Conservation (phyloP, 2,888 invertebrate species). For the Catocala nupta region DNA sequence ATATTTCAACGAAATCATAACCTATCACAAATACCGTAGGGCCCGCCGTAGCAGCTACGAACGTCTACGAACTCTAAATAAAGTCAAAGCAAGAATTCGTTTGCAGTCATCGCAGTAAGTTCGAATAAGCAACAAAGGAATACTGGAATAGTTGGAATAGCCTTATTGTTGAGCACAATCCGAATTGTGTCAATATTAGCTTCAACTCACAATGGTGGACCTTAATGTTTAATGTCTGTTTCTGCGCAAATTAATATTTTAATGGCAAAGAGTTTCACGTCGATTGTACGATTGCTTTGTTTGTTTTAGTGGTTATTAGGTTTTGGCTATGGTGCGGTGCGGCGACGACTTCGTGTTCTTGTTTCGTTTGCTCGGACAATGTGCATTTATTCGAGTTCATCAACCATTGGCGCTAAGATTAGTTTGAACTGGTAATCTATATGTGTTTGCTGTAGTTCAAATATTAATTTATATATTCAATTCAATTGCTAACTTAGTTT, state of each 20-base stretch:
- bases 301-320: background rate
- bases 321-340: background rate
- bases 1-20: conserved; percentile 5
- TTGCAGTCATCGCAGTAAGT: conserved; percentile 42
- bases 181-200: conserved; percentile 45
- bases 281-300: conserved; percentile 13
- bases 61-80: conserved; percentile 21
- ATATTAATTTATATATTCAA: too few relatives aligned
- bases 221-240: conserved; percentile 39
- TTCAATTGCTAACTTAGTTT: too few relatives aligned
- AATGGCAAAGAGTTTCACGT: conserved; percentile 25
- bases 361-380: too few relatives aligned
- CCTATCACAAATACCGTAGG: conserved; percentile 7
- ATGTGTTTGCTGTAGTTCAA: too few relatives aligned
- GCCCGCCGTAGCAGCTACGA: conserved; percentile 9
- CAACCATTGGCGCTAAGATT: too few relatives aligned
- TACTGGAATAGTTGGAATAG: conserved; percentile 23
- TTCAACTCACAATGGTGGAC: conserved; percentile 36
- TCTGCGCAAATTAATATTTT: conserved; percentile 38
- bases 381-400: too few relatives aligned
- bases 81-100: conserved; percentile 44
- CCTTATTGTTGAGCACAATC: conserved; percentile 34
- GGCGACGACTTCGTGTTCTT: too few relatives aligned
- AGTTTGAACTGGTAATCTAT: too few relatives aligned
- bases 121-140: conserved; percentile 39